Evolutionary conservation across 2,113 vertebrate species (phyloP).

Genomic region (Odontophorus gujanensis): DNA sequence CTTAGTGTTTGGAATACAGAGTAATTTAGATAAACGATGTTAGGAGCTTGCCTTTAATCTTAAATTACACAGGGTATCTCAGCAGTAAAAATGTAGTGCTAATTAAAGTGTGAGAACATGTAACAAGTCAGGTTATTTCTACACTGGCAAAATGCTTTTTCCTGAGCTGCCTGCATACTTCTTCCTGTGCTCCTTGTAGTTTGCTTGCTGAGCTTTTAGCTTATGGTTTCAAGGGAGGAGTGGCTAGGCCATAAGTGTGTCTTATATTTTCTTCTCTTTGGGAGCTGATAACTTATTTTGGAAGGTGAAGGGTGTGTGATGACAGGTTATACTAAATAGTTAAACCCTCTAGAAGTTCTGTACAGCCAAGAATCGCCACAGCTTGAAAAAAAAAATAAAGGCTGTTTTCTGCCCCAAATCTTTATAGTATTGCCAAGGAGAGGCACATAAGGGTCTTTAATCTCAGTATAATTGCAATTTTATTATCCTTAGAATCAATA

Average conservation of each 20-base stretch:
- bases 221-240: background rate
- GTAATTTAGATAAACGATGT: background rate
- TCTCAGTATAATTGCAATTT: background rate
- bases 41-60: background rate
- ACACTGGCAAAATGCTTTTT: background rate
- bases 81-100: background rate
- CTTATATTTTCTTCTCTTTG: background rate
- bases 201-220: background rate
- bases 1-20: background rate
- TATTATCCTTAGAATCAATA: background rate
- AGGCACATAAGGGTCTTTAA: background rate
- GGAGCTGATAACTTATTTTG: background rate
- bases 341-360: background rate
- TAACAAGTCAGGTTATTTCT: background rate
- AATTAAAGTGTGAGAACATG: background rate
- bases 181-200: background rate
- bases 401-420: background rate
- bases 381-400: background rate
- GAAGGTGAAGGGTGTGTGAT: background rate
- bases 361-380: background rate
- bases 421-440: background rate
- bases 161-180: background rate
- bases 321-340: background rate
- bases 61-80: background rate
- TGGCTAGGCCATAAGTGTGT: background rate